A percentile compares a stretch with the other conserved stretches of the same genome.
Conservation (phyloP, 2,797 vertebrate genomes). For the Sebastes variabilis region DNA sequence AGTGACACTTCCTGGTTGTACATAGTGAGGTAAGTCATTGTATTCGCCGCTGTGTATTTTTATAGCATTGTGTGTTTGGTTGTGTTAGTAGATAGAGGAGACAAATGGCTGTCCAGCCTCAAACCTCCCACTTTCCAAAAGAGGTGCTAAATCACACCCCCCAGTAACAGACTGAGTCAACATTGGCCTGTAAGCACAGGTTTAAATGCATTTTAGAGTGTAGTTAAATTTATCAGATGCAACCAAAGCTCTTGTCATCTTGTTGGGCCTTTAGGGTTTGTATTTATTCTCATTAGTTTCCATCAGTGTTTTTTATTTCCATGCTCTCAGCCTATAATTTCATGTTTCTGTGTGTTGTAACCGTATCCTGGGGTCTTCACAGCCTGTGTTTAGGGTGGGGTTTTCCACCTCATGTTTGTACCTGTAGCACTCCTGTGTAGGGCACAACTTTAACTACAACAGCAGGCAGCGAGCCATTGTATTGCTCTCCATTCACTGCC, state of each 20-base stretch:
- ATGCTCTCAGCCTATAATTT: conserved; percentile 1
- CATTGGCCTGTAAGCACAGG: conserved; percentile 12
- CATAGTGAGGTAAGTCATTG: conserved; percentile 53
- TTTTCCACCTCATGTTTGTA: conserved; percentile 60
- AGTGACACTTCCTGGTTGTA: conserved; percentile 16
- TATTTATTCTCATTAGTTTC: conserved; percentile 2
- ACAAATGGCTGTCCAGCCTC: conserved; percentile 49
- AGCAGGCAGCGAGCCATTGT: conserved; percentile 45
- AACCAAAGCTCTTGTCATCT: conserved; percentile 9
- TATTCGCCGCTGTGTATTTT: conserved; percentile 8
- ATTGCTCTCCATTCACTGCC: conserved; percentile 39
- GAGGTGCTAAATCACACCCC: conserved; percentile 57
- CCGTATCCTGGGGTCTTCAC: conserved; percentile 32
- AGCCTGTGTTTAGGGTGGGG: conserved; percentile 47
- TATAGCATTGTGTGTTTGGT: not conserved
- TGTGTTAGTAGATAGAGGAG: conserved; percentile 26
- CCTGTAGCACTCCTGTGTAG: conserved; percentile 49
- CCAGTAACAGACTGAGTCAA: conserved; percentile 4
- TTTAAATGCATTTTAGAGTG: conserved; percentile 10
- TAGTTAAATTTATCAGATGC: conserved; percentile 1
- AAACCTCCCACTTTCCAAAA: conserved; percentile 33
- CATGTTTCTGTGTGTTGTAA: not conserved
- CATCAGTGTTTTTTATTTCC: not conserved
- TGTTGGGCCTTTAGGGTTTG: not conserved
- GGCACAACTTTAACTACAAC: conserved; percentile 44